These are phyloP conservation scores for Austrolebias charrua DNA, from an alignment of 2,797 vertebrate species.

Conservation along the genomic window DNA sequence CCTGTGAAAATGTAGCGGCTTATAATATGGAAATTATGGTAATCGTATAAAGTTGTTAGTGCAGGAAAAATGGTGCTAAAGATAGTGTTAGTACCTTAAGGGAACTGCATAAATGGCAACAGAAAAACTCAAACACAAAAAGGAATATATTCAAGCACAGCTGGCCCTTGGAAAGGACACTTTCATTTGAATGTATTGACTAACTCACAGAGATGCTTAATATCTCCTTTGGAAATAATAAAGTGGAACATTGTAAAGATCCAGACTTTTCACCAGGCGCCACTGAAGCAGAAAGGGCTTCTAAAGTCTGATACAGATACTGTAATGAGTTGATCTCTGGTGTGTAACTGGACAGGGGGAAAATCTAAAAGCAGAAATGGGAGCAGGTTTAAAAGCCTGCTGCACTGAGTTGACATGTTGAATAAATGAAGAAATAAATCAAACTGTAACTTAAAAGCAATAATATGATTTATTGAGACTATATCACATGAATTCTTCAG, in stretches of 20 bases:
- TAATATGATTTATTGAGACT: constrained; percentile 1
- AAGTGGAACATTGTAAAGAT: constrained; percentile 34
- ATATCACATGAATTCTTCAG: constrained; percentile 6
- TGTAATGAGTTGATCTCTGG: constrained; percentile 60
- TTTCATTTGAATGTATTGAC: constrained; percentile 6
- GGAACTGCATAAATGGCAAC: constrained; percentile 1
- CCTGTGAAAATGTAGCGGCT: too few relatives aligned
- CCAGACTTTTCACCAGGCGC: constrained; percentile 30
- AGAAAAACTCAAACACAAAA: too few relatives aligned
- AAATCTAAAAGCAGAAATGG: constrained; percentile 20
- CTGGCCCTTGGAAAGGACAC: constrained; percentile 7
- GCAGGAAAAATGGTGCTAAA: constrained; percentile 14
- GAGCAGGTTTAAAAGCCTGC: constrained; percentile 26
- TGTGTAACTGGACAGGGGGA: constrained; percentile 35
- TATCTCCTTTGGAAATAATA: constrained; percentile 33
- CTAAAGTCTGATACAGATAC: constrained; percentile 40
- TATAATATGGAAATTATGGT: too few relatives aligned
- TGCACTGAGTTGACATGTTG: constrained; percentile 30
- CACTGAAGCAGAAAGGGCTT: constrained; percentile 36
- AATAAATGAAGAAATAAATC: constrained; percentile 33
- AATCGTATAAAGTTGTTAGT: background rate
- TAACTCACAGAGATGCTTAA: constrained; percentile 6
- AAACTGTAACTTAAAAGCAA: constrained; percentile 40
- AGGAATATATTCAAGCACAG: constrained; percentile 7
- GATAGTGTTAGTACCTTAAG: constrained; percentile 33